Percentiles rank a stretch among this genome's conserved stretches.
Conservation (phyloP, 2,888 invertebrate genomes). For the Dicyrtoma fusca region DNA sequence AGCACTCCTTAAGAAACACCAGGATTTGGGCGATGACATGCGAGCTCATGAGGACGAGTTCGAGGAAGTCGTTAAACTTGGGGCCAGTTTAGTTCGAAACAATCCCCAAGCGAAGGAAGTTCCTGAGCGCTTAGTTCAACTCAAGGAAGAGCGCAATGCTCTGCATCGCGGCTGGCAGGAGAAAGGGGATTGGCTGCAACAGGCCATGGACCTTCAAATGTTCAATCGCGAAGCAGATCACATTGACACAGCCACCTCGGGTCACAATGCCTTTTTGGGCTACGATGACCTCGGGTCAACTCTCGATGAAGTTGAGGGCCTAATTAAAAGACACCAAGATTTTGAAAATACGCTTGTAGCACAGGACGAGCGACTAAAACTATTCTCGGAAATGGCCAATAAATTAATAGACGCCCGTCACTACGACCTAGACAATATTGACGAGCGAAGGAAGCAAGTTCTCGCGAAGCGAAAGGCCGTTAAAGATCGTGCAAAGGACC, state of each 20-base stretch:
- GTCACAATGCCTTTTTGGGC: constrained; percentile 91
- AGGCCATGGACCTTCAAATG: constrained; percentile 84
- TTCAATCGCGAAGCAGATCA: constrained; percentile 97
- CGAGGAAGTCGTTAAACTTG: constrained; percentile 48
- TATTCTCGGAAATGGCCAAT: constrained; percentile 77
- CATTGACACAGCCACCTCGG: constrained; percentile 91
- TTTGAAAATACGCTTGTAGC: constrained; percentile 88
- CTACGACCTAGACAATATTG: constrained; percentile 71
- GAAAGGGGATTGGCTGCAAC: constrained; percentile 82
- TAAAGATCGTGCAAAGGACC: constrained; percentile 68
- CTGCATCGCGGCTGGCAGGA: constrained; percentile 80
- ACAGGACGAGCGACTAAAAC: constrained; percentile 86
- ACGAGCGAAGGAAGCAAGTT: constrained; percentile 73
- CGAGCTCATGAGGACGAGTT: constrained; percentile 81
- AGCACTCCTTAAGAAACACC: constrained; percentile 82
- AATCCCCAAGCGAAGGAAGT: constrained; percentile 79
- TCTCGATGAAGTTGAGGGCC: constrained; percentile 86
- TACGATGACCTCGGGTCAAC: constrained; percentile 84
- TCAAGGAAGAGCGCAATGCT: constrained; percentile 75
- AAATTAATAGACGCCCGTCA: constrained; percentile 77
- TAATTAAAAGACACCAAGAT: constrained; percentile 90
- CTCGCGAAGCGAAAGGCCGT: constrained; percentile 74
- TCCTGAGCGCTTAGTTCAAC: constrained; percentile 71
- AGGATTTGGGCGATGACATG: constrained; percentile 88
- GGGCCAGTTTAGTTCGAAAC: constrained; percentile 39